Percentiles rank a stretch among this genome's conserved stretches.
Evolutionary conservation across 2,797 vertebrate genomes (phyloP).

Genomic region (Poeciliopsis turneri): DNA sequence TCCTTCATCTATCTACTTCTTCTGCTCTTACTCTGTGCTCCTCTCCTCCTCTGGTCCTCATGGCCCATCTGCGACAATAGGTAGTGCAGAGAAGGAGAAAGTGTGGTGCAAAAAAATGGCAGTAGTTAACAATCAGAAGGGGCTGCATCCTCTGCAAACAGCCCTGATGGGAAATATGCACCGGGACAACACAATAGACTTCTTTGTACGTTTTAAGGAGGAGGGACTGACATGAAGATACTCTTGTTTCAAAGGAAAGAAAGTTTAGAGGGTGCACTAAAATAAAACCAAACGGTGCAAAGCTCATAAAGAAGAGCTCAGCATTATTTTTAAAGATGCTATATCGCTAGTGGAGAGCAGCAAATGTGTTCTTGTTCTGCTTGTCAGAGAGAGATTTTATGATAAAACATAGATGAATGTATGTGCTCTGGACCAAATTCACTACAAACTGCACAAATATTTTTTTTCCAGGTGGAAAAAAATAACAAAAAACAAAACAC

Average conservation of each 20-base stretch:
- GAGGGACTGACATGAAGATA: slow-evolving; percentile 45
- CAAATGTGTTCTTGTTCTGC: background rate
- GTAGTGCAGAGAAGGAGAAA: slow-evolving; percentile 66
- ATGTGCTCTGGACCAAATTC: background rate
- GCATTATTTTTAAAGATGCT: background rate
- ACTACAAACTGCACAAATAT: background rate
- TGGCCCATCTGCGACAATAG: slow-evolving; percentile 69
- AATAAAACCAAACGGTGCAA: background rate
- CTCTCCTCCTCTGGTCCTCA: slow-evolving; percentile 31
- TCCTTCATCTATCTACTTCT: slow-evolving; percentile 26
- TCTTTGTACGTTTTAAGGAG: slow-evolving; percentile 66
- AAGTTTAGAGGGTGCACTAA: background rate
- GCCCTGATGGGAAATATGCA: slow-evolving; percentile 75
- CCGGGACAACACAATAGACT: slow-evolving; percentile 61
- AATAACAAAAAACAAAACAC: background rate
- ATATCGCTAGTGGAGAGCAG: background rate
- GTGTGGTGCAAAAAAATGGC: slow-evolving; percentile 75
- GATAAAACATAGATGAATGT: background rate
- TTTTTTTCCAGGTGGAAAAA: background rate
- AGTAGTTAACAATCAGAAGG: slow-evolving; percentile 80
- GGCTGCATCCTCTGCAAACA: slow-evolving; percentile 74
- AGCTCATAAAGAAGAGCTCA: background rate
- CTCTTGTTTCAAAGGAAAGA: slow-evolving; percentile 53
- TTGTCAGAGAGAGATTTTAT: background rate
- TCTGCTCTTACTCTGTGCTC: slow-evolving; percentile 18